Conservation (phyloP, 2,797 vertebrate species). For the Choloepus didactylus region DNA sequence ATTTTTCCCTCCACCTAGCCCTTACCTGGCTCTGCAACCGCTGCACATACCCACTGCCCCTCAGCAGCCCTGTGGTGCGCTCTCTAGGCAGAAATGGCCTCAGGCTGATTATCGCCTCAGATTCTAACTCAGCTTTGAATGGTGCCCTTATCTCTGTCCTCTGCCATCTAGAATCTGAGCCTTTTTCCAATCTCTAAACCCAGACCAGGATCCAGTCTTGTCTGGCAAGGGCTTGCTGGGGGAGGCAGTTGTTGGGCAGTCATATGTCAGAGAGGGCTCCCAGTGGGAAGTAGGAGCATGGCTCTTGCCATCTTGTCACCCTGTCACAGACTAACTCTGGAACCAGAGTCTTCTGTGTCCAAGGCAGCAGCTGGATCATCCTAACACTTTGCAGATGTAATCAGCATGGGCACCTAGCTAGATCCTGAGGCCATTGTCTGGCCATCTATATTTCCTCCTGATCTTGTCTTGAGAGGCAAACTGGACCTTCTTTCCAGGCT, state of each 20-base stretch:
- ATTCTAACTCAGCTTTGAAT: conserved; percentile 51
- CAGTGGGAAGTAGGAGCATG: conserved; percentile 24
- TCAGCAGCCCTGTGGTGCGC: background rate
- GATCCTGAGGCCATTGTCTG: background rate
- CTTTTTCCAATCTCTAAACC: background rate
- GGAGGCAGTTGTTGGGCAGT: conserved; percentile 30
- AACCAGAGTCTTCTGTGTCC: background rate
- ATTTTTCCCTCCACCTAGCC: background rate
- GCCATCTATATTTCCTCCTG: background rate
- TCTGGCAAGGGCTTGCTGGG: conserved; percentile 32
- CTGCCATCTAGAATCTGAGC: conserved; percentile 60
- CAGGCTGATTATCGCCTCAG: conserved; percentile 34
- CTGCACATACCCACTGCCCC: background rate
- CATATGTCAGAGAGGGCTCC: conserved; percentile 5
- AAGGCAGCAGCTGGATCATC: background rate
- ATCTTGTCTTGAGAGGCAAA: conserved; percentile 46
- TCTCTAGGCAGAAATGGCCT: conserved; percentile 1
- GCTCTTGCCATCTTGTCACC: background rate
- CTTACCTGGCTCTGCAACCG: background rate
- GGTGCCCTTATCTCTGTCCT: conserved; percentile 18
- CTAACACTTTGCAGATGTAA: background rate
- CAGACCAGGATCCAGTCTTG: conserved; percentile 35
- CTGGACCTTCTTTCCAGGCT: conserved; percentile 29
- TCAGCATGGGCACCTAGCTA: background rate
- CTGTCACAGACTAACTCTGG: background rate